Evolutionary conservation across 2,888 invertebrate genomes (phyloP), one percentile per base, ranked within the genome.

Genomic region (Eurytoma californica): DNA sequence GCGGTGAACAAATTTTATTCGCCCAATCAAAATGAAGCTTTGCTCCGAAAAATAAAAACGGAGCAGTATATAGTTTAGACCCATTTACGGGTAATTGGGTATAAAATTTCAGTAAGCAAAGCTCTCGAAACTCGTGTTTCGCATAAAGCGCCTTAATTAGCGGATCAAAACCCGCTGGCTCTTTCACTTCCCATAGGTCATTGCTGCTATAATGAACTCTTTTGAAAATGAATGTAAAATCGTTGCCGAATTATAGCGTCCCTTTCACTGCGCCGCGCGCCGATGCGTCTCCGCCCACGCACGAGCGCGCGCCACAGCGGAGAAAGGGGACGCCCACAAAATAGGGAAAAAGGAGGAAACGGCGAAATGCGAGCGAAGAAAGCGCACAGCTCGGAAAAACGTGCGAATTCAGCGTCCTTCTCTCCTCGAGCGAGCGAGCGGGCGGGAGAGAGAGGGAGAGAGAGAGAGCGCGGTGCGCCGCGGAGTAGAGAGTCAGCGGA

Each of bases 351-450:
- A 57, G 28, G 55, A 72, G 53, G 58, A 70, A 72, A 47, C 69
- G 63, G 7, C 49, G 55, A 14, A 20, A 39, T 14, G 49, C 55
- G 51, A 39, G 57, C 18, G 47, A 58, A 58, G 61, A 57, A 69
- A 53, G 63, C 24, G 55, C 18, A 39, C 51, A 30, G 75, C 39
- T 55, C 72, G 67, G 16, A 60, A 70, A 77, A 73, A 60, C 65
- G 73, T 20, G 76, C 72, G 75, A 82, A 80, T 79, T 80, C 73
- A 60, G 80, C 66, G 55, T 80, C 68, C 20, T 20, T 76, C 77
- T 77, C 72, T 76, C 77, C 80, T 74, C 77, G 77, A 60, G 63
- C 39, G 9, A 39, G 39, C 39, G 39, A 3, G 30, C 30, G 30
- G 30, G 30, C 2, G 7, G 3, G 39, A 7, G 39, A 9, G 39